These are phyloP conservation scores for Triplophysa yarkandensis DNA, from an alignment of 2,797 vertebrate genomes.

Conservation along the genomic window DNA sequence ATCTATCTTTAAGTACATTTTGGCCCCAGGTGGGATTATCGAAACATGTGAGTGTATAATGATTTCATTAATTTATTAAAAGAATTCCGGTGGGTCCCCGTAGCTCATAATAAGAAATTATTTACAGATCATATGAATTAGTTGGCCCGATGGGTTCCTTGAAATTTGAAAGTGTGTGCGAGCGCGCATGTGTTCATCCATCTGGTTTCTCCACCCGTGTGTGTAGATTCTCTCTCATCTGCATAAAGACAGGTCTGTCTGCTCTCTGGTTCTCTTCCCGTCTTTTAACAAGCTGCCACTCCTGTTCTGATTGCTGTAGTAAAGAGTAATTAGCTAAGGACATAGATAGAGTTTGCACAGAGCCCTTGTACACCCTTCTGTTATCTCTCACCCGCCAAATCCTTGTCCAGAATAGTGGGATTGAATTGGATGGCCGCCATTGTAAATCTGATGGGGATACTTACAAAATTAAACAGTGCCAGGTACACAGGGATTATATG, in stretches of 20 bases:
- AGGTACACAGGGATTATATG: conserved; percentile 31
- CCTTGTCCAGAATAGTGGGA: conserved; percentile 39
- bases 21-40: conserved; percentile 64
- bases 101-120: conserved; percentile 24
- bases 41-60: conserved; percentile 57
- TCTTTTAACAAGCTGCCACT: conserved; percentile 35
- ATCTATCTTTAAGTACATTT: conserved; percentile 39
- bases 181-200: not conserved
- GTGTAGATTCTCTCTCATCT: conserved; percentile 7
- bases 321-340: conserved; percentile 32
- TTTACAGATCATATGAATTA: conserved; percentile 27
- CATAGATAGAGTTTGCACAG: conserved; percentile 19
- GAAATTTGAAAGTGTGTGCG: conserved; percentile 13
- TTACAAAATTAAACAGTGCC: conserved; percentile 33
- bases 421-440: conserved; percentile 34
- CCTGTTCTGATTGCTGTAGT: conserved; percentile 31
- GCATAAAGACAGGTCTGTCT: conserved; percentile 18
- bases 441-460: conserved; percentile 26
- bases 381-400: conserved; percentile 31
- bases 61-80: conserved; percentile 36
- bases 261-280: conserved; percentile 18
- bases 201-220: conserved; percentile 6
- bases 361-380: conserved; percentile 1
- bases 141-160: conserved; percentile 12
- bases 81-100: conserved; percentile 7